Percentiles rank a stretch among this genome's conserved stretches.
These are phyloP conservation scores for Andrena fulva DNA, from an alignment of 2,888 invertebrate species.

Conservation along the genomic window DNA sequence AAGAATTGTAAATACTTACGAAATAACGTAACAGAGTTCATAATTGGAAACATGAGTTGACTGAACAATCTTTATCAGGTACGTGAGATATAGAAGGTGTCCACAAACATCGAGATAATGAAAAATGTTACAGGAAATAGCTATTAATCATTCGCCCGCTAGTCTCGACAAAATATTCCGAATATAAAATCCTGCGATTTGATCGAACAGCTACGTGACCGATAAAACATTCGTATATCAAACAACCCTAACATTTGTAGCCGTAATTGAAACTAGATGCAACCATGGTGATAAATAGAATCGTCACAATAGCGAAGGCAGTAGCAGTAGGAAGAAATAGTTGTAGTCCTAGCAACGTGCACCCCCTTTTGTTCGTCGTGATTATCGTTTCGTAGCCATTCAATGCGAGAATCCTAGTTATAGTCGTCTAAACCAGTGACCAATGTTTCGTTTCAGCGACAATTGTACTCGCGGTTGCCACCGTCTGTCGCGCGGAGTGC, in stretches of 20 bases:
- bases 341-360: slow-evolving; percentile 55
- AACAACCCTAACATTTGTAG: slow-evolving; percentile 1
- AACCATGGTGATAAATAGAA: slow-evolving; percentile 17
- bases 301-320: slow-evolving; percentile 30
- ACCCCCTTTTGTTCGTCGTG: slow-evolving; percentile 37
- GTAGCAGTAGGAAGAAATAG: slow-evolving; percentile 54
- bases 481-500: slow-evolving; percentile 82
- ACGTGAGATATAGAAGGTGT: background rate
- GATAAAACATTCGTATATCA: slow-evolving; percentile 5
- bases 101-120: background rate
- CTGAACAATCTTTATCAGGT: background rate
- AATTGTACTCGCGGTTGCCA: slow-evolving; percentile 82
- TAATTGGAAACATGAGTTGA: background rate
- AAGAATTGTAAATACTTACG: no score
- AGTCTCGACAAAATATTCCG: background rate
- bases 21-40: background rate
- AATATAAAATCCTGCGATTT: background rate
- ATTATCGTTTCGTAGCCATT: slow-evolving; percentile 47
- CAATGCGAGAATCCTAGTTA: background rate
- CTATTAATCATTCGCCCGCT: background rate
- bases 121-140: background rate
- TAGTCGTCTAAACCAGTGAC: slow-evolving; percentile 62
- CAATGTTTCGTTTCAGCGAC: slow-evolving; percentile 80
- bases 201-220: background rate
- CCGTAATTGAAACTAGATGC: slow-evolving; percentile 16